A percentile compares a stretch with the other conserved stretches of the same genome.
Conservation (phyloP, 2,888 invertebrate species). For the Panopea generosa region DNA sequence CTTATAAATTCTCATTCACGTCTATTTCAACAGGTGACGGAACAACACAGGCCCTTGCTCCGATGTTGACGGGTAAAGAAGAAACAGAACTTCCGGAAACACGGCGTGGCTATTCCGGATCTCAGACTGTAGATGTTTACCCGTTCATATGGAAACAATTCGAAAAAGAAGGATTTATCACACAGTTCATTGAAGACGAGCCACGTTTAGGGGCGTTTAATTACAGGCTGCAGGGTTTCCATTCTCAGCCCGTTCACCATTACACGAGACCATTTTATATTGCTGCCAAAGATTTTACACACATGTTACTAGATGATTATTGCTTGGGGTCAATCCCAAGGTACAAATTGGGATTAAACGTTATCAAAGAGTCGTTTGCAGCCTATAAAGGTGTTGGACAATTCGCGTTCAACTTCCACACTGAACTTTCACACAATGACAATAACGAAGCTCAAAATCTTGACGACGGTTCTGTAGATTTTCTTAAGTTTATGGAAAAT, state of each 20-base stretch:
- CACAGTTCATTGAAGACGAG: constrained; percentile 95
- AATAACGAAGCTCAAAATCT: constrained; percentile 92
- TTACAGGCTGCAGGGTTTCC: constrained; percentile 94
- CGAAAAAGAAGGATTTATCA: constrained; percentile 86
- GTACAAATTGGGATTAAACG: constrained; percentile 86
- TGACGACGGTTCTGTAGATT: constrained; percentile 89
- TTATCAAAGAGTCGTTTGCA: constrained; percentile 87
- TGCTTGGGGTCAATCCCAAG: constrained; percentile 91
- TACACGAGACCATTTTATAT: constrained; percentile 92
- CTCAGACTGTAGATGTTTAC: constrained; percentile 88
- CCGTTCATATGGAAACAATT: constrained; percentile 95
- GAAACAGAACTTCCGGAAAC: constrained; percentile 95
- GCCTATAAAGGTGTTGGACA: constrained; percentile 90
- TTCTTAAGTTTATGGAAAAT: constrained; percentile 87
- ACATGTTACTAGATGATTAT: constrained; percentile 61
- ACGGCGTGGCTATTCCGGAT: constrained; percentile 88
- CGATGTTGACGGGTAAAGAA: constrained; percentile 91
- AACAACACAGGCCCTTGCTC: constrained; percentile 90
- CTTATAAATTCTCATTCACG: too few relatives aligned
- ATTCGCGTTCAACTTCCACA: constrained; percentile 95
- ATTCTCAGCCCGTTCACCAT: constrained; percentile 93
- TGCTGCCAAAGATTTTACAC: constrained; percentile 77
- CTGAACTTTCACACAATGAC: constrained; percentile 94
- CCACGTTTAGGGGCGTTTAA: constrained; percentile 94
- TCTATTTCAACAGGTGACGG: too few relatives aligned